Conservation (phyloP, 2,797 vertebrate genomes). For the Psittacula derbiana region DNA sequence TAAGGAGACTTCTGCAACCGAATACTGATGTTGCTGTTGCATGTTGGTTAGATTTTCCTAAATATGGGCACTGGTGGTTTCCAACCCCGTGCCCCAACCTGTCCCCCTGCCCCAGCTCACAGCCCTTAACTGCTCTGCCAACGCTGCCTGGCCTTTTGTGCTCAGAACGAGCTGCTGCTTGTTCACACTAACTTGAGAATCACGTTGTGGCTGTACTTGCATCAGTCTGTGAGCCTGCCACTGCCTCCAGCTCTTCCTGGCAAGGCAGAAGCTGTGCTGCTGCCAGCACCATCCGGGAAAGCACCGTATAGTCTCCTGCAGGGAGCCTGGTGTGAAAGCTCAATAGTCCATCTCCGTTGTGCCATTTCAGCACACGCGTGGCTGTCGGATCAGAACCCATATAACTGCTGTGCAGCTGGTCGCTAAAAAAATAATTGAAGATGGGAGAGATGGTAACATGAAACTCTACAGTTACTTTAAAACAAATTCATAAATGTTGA, state of each 20-base stretch:
- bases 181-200: not conserved
- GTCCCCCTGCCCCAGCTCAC: not conserved
- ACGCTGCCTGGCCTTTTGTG: not conserved
- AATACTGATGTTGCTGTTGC: not conserved
- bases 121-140: not conserved
- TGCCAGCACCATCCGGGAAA: not conserved
- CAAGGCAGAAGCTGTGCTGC: not conserved
- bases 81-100: not conserved
- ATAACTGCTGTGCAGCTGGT: not conserved
- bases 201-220: not conserved
- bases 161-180: not conserved
- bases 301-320: accelerated
- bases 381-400: not conserved
- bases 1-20: not conserved
- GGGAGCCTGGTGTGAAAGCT: too few species aligned
- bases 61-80: not conserved
- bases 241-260: not conserved
- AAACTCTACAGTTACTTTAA: not conserved
- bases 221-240: not conserved
- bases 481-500: not conserved
- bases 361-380: not conserved
- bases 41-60: not conserved
- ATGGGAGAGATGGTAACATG: not conserved
- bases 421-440: not conserved
- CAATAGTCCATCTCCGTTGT: accelerated